Conservation (phyloP, 2,113 vertebrate genomes). For the Atlantisia rogersi region DNA sequence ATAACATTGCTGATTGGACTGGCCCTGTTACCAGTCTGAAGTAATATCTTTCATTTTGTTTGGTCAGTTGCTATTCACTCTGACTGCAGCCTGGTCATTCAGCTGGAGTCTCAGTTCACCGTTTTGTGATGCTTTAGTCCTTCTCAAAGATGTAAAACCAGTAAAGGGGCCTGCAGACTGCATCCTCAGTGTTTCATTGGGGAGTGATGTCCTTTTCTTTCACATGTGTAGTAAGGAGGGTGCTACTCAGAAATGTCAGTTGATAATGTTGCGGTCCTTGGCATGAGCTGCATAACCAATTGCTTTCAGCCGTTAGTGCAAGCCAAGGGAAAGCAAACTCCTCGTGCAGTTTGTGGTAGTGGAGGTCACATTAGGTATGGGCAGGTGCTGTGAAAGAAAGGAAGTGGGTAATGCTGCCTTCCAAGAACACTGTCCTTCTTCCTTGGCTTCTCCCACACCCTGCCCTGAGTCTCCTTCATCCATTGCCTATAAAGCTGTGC, state of each 20-base stretch:
- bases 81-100: neutral
- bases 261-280: neutral
- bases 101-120: neutral
- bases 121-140: neutral
- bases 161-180: neutral
- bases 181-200: rapidly evolving
- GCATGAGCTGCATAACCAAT: neutral
- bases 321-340: neutral
- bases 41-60: neutral
- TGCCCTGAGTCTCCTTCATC: neutral
- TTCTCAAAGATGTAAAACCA: neutral
- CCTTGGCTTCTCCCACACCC: neutral
- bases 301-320: neutral
- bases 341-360: neutral
- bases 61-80: neutral
- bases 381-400: neutral
- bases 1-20: neutral
- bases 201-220: neutral
- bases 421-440: neutral
- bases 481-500: neutral
- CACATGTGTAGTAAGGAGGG: neutral
- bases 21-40: neutral
- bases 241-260: neutral
- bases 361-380: neutral
- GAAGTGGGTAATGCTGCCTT: neutral